Conservation (phyloP, 1,140 invertebrate genomes). For the Polypedilum pembai region DNA sequence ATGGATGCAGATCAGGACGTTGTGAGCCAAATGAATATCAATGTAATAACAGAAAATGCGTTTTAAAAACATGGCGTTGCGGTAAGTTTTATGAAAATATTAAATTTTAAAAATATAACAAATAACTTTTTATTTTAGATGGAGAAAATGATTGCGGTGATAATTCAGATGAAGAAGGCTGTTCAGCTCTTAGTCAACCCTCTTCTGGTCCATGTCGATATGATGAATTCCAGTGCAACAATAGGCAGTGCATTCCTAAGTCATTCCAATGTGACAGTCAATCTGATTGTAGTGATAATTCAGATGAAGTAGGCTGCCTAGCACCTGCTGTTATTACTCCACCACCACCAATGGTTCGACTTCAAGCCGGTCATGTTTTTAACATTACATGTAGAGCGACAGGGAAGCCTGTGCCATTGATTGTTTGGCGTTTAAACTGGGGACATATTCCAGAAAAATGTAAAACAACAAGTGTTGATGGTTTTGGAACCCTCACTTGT, state of each 20-base stretch:
- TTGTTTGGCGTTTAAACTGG: constrained; percentile 96
- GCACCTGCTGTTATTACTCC: constrained; percentile 57
- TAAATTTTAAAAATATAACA: neutral
- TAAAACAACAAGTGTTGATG: constrained; percentile 61
- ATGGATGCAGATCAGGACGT: constrained; percentile 67
- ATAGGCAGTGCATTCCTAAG: constrained; percentile 84
- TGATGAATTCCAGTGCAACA: constrained; percentile 75
- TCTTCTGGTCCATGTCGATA: constrained; percentile 56
- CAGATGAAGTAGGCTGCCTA: constrained; percentile 87
- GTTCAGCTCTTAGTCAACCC: constrained; percentile 50
- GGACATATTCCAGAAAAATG: constrained; percentile 88
- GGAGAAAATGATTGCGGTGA: constrained; percentile 88
- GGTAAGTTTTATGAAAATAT: constrained; percentile 49
- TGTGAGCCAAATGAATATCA: constrained; percentile 93
- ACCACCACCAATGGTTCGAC: constrained; percentile 59
- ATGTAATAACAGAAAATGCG: constrained; percentile 80
- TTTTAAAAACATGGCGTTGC: constrained; percentile 88
- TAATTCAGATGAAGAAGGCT: constrained; percentile 70
- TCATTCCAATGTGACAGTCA: constrained; percentile 89
- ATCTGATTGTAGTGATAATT: constrained; percentile 77
- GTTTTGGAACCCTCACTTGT: constrained; percentile 75
- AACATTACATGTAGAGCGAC: constrained; percentile 76
- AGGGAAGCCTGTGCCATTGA: constrained; percentile 81
- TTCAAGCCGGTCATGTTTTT: constrained; percentile 65
- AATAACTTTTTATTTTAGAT: constrained; percentile 35